Conservation (phyloP, 2,797 vertebrate genomes). For the Enteromius argenteus region DNA sequence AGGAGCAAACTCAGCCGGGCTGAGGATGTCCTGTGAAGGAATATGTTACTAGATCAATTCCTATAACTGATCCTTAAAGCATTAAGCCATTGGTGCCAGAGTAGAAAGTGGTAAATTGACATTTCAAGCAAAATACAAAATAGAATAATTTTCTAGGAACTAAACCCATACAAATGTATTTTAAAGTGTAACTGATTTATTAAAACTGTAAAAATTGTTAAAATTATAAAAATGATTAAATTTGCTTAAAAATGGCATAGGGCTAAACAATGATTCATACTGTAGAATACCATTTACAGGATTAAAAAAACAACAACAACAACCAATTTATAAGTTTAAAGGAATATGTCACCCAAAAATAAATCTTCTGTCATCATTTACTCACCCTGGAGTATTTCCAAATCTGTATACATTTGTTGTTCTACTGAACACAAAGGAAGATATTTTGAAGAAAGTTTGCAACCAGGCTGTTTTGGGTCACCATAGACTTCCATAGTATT, state of each 20-base stretch:
- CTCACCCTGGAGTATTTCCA: too few species aligned
- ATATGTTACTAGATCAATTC: background rate
- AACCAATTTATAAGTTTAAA: constrained; percentile 23
- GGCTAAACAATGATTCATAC: background rate
- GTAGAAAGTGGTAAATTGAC: background rate
- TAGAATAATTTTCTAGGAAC: background rate
- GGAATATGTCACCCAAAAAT: too few species aligned
- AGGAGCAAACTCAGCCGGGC: constrained; percentile 18
- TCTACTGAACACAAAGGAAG: too few species aligned
- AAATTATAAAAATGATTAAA: too few species aligned
- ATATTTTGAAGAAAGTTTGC: too few species aligned
- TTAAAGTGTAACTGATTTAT: background rate
- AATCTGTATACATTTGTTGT: too few species aligned
- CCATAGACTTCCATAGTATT: too few species aligned
- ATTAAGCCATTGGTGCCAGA: background rate
- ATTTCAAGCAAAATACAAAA: background rate
- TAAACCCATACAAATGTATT: background rate
- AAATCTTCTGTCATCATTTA: too few species aligned
- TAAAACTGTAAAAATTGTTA: background rate
- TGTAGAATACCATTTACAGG: constrained; percentile 4
- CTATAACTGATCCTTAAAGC: too few species aligned
- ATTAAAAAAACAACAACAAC: constrained; percentile 23
- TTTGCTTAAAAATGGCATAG: background rate
- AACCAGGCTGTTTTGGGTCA: too few species aligned
- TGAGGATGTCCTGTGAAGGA: background rate